Percentiles rank a stretch among this genome's conserved stretches.
Conservation (phyloP, 2,797 vertebrate genomes). For the Sorex maritimensis region DNA sequence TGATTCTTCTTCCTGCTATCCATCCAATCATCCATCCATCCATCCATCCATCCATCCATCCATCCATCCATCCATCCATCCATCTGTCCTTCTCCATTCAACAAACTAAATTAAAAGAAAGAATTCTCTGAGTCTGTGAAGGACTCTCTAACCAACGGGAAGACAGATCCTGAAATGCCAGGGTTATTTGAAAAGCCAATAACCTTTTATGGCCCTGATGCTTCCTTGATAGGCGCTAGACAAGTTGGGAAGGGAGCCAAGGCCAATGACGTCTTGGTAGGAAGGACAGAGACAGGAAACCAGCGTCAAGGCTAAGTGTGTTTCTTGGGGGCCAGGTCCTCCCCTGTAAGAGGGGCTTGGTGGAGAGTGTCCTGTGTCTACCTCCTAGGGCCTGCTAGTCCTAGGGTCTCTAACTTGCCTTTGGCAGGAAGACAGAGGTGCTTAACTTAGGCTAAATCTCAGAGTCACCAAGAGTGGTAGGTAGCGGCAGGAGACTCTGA, state of each 20-base stretch:
- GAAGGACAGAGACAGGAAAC: slow-evolving; percentile 55
- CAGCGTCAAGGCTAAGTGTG: background rate
- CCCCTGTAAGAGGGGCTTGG: background rate
- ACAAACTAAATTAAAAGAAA: background rate
- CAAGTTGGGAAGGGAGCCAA: slow-evolving; percentile 52
- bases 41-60: too few relatives aligned
- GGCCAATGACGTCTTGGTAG: slow-evolving; percentile 25
- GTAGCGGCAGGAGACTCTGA: background rate
- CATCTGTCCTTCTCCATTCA: background rate
- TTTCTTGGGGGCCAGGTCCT: background rate
- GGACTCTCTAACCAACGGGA: background rate
- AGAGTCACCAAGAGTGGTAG: background rate
- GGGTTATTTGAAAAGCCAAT: background rate
- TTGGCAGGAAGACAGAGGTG: background rate
- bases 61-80: too few relatives aligned
- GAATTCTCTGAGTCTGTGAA: background rate
- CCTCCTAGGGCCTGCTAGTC: background rate
- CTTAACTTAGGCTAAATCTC: background rate
- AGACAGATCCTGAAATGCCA: background rate
- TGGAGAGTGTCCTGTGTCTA: background rate
- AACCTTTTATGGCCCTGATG: background rate
- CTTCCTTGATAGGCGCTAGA: slow-evolving; percentile 24
- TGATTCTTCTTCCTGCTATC: background rate
- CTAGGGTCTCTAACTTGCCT: background rate
- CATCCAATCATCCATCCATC: too few relatives aligned